phyloP scores from a whole-genome alignment of 2,888 invertebrate genomes.

The Eristalis pertinax region DNA sequence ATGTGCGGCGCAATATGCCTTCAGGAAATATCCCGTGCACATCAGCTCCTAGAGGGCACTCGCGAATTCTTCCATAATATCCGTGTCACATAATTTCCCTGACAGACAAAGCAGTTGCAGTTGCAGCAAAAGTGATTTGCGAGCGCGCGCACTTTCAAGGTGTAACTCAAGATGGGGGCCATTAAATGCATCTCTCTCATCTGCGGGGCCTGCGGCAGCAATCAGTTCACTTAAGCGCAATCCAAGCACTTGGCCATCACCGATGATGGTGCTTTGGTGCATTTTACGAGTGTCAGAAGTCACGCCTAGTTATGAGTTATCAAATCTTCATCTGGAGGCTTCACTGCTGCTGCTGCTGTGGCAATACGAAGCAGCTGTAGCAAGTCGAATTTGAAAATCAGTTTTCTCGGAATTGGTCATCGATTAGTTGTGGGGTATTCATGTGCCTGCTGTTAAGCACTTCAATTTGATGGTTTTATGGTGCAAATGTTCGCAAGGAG shows the following conservation, averaged over 20 bases:
- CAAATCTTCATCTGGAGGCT: constrained; percentile 76
- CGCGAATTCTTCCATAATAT: constrained; percentile 42
- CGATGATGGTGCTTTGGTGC: constrained; percentile 36
- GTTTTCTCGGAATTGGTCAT: constrained; percentile 55
- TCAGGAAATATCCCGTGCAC: constrained; percentile 18
- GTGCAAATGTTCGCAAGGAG: constrained; percentile 2
- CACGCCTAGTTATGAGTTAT: constrained; percentile 80
- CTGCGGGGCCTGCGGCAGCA: constrained; percentile 20
- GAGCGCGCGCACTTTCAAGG: constrained; percentile 24
- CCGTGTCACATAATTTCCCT: constrained; percentile 61
- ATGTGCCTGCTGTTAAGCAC: neutral
- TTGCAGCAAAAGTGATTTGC: constrained; percentile 20
- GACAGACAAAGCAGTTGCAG: constrained; percentile 27
- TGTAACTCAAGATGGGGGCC: constrained; percentile 34
- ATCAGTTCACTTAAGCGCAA: constrained; percentile 40
- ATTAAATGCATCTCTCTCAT: constrained; percentile 23
- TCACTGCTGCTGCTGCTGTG: constrained; percentile 29
- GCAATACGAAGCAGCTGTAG: constrained; percentile 7
- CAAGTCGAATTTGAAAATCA: constrained; percentile 54
- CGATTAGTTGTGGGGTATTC: constrained; percentile 22
- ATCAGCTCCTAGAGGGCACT: neutral
- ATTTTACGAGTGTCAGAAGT: constrained; percentile 77
- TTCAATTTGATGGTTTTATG: constrained; percentile 1
- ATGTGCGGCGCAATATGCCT: constrained; percentile 68
- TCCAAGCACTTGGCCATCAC: constrained; percentile 17